Percentiles rank a stretch among this genome's conserved stretches.
Evolutionary conservation across 1,140 invertebrate species (phyloP).

Genomic region (Pteromalus puparum): DNA sequence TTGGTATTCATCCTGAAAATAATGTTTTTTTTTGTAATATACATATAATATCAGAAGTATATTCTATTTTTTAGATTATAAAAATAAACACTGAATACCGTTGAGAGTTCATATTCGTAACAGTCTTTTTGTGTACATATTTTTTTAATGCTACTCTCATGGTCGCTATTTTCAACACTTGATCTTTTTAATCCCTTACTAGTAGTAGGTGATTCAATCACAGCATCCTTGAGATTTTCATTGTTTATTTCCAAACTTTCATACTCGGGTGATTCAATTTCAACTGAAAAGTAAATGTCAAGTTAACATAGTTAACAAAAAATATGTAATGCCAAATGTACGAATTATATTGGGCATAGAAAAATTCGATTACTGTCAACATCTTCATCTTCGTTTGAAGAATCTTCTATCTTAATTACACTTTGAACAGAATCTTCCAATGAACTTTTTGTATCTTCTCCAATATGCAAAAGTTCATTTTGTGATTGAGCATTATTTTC

Average conservation of each 20-base stretch:
- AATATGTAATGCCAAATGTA: too few species aligned
- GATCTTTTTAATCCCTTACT: background rate
- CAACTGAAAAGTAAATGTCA: background rate
- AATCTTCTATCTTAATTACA: background rate
- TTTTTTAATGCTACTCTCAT: conserved; percentile 8
- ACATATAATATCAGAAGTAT: background rate
- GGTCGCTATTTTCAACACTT: background rate
- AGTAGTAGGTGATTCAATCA: background rate
- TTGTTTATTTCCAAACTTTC: background rate
- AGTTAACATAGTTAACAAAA: too few species aligned
- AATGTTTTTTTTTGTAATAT: background rate
- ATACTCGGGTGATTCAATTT: background rate
- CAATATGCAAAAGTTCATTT: background rate
- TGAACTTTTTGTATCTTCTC: background rate
- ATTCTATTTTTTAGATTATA: background rate
- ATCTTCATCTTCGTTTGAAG: background rate
- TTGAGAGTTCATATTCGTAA: background rate
- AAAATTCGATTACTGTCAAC: background rate
- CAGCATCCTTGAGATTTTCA: background rate
- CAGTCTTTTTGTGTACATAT: background rate
- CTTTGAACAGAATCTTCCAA: background rate
- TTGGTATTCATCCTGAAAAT: background rate
- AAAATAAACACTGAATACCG: conserved; percentile 1
- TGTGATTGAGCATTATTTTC: background rate
- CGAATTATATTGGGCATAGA: too few species aligned